Evolutionary conservation across 2,888 invertebrate genomes (phyloP), one percentile per base, ranked within the genome.

Genomic region (Phortica magna): DNA sequence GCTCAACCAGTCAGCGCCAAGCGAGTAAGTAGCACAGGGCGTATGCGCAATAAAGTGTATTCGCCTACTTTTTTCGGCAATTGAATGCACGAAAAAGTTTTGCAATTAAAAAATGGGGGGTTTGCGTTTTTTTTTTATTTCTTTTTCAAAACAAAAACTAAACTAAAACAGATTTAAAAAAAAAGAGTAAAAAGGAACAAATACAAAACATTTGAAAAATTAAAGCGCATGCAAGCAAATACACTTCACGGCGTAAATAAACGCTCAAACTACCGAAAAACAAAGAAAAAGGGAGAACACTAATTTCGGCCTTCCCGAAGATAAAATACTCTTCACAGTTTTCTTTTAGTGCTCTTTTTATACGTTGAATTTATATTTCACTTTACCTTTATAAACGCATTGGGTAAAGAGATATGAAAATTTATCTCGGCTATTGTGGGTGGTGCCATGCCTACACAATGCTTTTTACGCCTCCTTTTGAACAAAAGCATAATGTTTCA

Each of bases 161-260:
- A 68, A 68, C 68, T 43, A 43, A 68, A 68, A 43, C 9, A 65
- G 39, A 65, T n/a, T 17, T 9, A 19, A 61, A 17, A 61, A 61
- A 17, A 59, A 59, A 59, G 1, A n/a, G n/a, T n/a, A n/a, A 10
- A 68, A 68, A 10, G 6, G 19, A 43, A 68, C 19, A 68, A 68
- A 43, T 48, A 68, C 10, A 68, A 68, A 71, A 65, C 41, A 65
- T 59, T 74, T 70, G 9, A 59, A 59, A 72, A 77, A 75, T 75
- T 77, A 77, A 72, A 74, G 53, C n/a, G 61, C 71, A 48, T 39
- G 48, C 57, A 19, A 57, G 73, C 65, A 55, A 53, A 41, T 42
- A 53, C 67, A 39, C 72, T 73, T 67, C 39, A 41, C 48, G 31
- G 43, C 41, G 14, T 39, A 65, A 65, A 65, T 19, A 65, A 10